Percentiles rank a stretch among this genome's conserved stretches.
phyloP scores from a whole-genome alignment of 2,888 invertebrate genomes.

The Thymelicus acteon region DNA sequence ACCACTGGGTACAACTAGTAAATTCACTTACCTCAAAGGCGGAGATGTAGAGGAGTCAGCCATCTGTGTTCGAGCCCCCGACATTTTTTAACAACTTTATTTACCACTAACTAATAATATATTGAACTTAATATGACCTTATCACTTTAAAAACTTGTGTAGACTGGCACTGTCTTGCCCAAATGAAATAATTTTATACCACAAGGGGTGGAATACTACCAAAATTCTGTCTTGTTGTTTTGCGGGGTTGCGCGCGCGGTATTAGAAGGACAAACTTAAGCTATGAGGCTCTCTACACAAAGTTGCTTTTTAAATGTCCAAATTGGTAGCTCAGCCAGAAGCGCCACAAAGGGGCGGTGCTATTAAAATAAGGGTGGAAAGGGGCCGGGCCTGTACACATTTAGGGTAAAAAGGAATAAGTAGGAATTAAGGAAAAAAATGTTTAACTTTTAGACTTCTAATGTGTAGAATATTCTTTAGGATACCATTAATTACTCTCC shows the following conservation, averaged over 20 bases:
- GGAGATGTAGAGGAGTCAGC: constrained; percentile 89
- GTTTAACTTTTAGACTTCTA: background rate
- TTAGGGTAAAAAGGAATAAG: constrained; percentile 43
- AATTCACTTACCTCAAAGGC: constrained; percentile 83
- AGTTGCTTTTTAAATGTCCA: constrained; percentile 48
- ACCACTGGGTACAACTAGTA: background rate
- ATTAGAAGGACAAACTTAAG: constrained; percentile 38
- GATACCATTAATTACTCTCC: too few species aligned
- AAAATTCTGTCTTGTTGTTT: constrained; percentile 43
- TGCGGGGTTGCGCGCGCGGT: constrained; percentile 43
- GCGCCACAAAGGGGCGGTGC: constrained; percentile 62
- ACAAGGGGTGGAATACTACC: constrained; percentile 58
- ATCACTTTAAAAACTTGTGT: constrained; percentile 45
- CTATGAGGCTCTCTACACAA: constrained; percentile 44
- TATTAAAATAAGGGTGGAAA: constrained; percentile 51
- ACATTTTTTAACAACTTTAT: constrained; percentile 55
- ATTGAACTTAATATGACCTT: constrained; percentile 34
- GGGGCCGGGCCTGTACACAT: constrained; percentile 58
- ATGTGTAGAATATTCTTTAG: too few species aligned
- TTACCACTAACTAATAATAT: constrained; percentile 2
- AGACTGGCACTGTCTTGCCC: constrained; percentile 54
- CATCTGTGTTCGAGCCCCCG: constrained; percentile 84
- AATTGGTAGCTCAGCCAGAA: constrained; percentile 41
- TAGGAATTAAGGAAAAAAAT: constrained; percentile 28
- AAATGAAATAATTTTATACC: constrained; percentile 67